phyloP scores from a whole-genome alignment of 1,140 invertebrate species.

The Marisa cornuarietis region DNA sequence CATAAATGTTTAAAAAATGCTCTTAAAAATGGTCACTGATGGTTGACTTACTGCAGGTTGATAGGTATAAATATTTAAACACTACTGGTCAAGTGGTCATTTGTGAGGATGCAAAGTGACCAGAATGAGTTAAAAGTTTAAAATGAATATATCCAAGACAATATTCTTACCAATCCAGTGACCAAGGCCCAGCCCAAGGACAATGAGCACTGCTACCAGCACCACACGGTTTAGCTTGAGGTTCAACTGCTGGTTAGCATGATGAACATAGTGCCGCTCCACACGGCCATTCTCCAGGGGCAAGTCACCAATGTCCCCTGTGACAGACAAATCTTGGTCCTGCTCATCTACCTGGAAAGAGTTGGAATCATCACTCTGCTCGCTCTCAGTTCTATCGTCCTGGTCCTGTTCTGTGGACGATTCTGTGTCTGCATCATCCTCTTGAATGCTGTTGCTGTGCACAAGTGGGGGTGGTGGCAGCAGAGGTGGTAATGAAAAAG shows the following conservation, averaged over 20 bases:
- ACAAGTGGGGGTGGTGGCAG: background rate
- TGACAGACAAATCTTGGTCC: conserved; percentile 17
- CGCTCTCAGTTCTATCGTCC: conserved; percentile 21
- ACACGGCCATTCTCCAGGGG: conserved; percentile 3
- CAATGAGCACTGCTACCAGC: conserved; percentile 11
- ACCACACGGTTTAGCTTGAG: conserved; percentile 8
- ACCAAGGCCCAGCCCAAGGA: conserved; percentile 8
- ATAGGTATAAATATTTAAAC: too few relatives aligned
- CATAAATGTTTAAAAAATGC: too few relatives aligned
- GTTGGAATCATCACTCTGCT: conserved; percentile 14
- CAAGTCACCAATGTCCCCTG: conserved; percentile 20
- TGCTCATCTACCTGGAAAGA: conserved; percentile 1
- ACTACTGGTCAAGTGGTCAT: too few relatives aligned
- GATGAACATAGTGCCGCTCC: conserved; percentile 19
- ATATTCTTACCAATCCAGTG: conserved; percentile 21
- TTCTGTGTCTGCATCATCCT: conserved; percentile 19
- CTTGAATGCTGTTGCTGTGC: background rate
- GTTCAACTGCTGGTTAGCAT: conserved; percentile 21
- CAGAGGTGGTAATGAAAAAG: background rate
- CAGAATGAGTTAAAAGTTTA: too few relatives aligned
- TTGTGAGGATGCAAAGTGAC: too few relatives aligned
- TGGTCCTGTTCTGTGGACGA: conserved; percentile 14
- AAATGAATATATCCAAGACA: background rate
- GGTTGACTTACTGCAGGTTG: too few relatives aligned
- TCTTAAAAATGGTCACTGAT: too few relatives aligned